These are phyloP conservation scores for Heterodera filipjevi DNA, from an alignment of 2,888 invertebrate genomes.

Conservation along the genomic window DNA sequence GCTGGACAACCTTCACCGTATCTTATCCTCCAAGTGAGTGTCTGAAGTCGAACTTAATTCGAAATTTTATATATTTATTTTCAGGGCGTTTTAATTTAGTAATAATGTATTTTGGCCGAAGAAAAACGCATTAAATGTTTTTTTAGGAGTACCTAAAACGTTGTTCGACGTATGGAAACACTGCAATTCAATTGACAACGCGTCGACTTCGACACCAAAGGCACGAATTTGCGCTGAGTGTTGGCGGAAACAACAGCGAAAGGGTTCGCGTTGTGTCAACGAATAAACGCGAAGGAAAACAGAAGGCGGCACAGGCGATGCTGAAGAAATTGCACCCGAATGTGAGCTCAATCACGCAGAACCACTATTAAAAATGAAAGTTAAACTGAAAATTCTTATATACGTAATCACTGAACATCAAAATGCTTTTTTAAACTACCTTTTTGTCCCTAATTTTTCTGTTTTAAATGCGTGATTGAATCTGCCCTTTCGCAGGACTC, in stretches of 20 bases:
- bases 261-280: slow-evolving; percentile 82
- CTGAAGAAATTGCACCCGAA: slow-evolving; percentile 85
- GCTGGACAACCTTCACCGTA: slow-evolving; percentile 94
- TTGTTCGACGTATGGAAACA: slow-evolving; percentile 87
- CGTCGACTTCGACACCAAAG: slow-evolving; percentile 86
- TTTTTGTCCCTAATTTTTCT: no score
- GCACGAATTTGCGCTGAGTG: slow-evolving; percentile 90
- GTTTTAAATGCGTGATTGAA: no score
- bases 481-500: no score
- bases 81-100: no score
- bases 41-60: not conserved
- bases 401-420: no score
- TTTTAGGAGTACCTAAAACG: slow-evolving; percentile 67
- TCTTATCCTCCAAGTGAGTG: slow-evolving; percentile 82
- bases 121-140: slow-evolving; percentile 1
- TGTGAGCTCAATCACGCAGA: slow-evolving; percentile 37
- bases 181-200: slow-evolving; percentile 77
- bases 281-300: slow-evolving; percentile 94
- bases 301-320: slow-evolving; percentile 90
- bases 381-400: no score
- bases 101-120: no score
- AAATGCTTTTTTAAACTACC: no score
- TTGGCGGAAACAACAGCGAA: slow-evolving; percentile 79
- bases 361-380: no score
- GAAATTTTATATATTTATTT: not conserved